Evolutionary conservation across 2,797 vertebrate species (phyloP), one percentile per base, ranked within the genome.

Genomic region (Sylvilagus floridanus): DNA sequence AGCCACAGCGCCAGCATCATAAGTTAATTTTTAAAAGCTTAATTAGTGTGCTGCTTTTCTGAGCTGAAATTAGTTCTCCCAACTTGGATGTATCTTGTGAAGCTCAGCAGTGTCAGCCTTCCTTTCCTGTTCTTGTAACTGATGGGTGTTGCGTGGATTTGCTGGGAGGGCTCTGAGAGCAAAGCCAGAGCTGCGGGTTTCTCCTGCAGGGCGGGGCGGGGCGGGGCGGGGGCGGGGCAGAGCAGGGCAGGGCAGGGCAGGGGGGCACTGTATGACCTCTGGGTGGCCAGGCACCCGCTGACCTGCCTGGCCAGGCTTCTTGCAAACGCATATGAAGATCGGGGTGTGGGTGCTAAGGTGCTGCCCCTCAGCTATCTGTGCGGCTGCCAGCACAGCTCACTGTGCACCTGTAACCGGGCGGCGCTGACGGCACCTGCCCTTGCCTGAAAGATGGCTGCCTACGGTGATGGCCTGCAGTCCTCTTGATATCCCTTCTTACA

Each of bases 1-100:
- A 35, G 35, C 35, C 35, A 35, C 35, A 35, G 35, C 35, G 35
- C 35, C 35, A 35, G 35, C 35, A 78, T 42, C 22, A 47, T 10
- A 52, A 26, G 37, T 52, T 87, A 73, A 83, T 75, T 92, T 63
- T 71, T 42, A 84, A 30, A 82, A 77, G 57, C 42, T 85, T 83
- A 52, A 75, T 47, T 76, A 28, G 35, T 32, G 21, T 79, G 54
- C 26, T 50, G 1, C 69, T 69, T 79, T 92, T 85, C 84, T 60
- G 68, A 63, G 22, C 32, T 54, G 50, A 83, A 77, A 82, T 92
- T 30, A 76, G n/a, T 71, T 42, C 84, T 79, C 69, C 21, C 35
- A 57, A 11, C 17, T 60, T 26, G 32, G 63, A 7, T 28, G 5
- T 28, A 50, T 50, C 82, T 37, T 50, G n/a, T 4, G 54, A 47